Evolutionary conservation across 1,140 invertebrate species (phyloP).

Genomic region (Laupala kohalensis): DNA sequence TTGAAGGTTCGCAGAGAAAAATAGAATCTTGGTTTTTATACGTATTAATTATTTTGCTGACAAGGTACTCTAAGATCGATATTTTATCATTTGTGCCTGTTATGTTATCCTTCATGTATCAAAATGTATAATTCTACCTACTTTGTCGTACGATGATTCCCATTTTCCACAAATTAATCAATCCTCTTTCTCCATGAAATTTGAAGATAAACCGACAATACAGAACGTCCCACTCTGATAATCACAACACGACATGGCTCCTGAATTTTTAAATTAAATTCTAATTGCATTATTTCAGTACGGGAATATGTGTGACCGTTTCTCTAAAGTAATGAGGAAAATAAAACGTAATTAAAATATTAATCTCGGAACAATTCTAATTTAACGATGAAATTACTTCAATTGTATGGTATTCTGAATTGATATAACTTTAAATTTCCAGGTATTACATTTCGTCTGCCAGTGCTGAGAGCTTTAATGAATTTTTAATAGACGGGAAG

Average conservation of each 20-base stretch:
- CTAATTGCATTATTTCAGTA: not conserved
- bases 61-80: no score
- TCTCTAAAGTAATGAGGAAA: not conserved
- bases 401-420: not conserved
- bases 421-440: not conserved
- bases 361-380: not conserved
- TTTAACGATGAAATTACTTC: not conserved
- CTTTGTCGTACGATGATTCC: no score
- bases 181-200: no score
- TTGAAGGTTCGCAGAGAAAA: no score
- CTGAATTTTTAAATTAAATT: not conserved
- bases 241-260: not conserved
- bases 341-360: not conserved
- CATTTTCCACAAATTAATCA: no score
- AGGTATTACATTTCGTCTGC: not conserved
- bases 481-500: not conserved
- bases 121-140: no score
- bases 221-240: not conserved
- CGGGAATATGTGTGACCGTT: not conserved
- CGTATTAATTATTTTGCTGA: no score
- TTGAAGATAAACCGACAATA: no score
- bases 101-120: no score
- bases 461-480: not conserved
- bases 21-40: no score
- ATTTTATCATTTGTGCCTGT: no score